phyloP scores from a whole-genome alignment of 64 coral and sea anemone genomes.

The Stichodactyla mertensii region DNA sequence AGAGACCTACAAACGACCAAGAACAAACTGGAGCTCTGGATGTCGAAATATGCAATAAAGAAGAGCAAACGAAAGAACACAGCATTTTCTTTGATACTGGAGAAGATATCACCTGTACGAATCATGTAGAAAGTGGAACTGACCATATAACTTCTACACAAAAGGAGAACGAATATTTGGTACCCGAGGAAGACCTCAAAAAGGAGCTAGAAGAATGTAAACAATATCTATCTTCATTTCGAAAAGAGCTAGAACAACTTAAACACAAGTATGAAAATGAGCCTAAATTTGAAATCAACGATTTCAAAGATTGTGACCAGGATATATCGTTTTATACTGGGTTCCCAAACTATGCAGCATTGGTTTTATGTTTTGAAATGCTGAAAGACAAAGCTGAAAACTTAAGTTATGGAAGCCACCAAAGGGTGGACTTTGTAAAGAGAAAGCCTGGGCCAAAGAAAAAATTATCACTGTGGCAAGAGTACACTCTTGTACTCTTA shows the following conservation, averaged over 20 bases:
- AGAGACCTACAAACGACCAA: background rate
- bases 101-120: background rate
- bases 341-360: slow-evolving; percentile 37
- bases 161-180: background rate
- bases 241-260: background rate
- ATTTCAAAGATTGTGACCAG: slow-evolving; percentile 52
- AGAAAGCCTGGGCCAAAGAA: slow-evolving; percentile 36
- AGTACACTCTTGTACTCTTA: slow-evolving; percentile 43
- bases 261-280: background rate
- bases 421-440: background rate
- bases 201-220: background rate
- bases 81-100: background rate
- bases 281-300: slow-evolving; percentile 58
- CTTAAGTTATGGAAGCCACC: background rate
- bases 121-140: background rate
- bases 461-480: slow-evolving; percentile 56
- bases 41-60: background rate
- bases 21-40: background rate
- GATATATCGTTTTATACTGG: slow-evolving; percentile 60
- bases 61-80: slow-evolving; percentile 13
- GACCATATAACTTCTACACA: background rate
- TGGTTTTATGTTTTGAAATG: slow-evolving; percentile 42
- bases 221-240: background rate
- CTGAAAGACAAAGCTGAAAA: slow-evolving; percentile 20
- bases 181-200: background rate